Base-by-base conservation (phyloP, 2,797 vertebrate species). In the Miichthys miiuy region DNA sequence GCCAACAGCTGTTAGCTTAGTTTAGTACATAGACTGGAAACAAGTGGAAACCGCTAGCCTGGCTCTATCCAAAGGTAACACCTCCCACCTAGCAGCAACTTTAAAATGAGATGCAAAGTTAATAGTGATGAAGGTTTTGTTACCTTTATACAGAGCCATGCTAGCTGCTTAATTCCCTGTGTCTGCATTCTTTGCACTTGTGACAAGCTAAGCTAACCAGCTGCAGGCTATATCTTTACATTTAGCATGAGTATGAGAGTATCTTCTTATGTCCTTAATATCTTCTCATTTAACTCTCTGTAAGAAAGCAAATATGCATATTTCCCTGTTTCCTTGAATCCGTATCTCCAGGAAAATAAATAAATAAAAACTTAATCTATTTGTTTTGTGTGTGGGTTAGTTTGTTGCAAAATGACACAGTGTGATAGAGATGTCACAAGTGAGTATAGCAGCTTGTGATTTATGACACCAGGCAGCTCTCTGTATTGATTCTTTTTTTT, bases 401-500 rank as follows among this genome's bases (percentile, higher is more conserved):
- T 74, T 6, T 4, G 12, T 54, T 25, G 17, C 16, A 65, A 25
- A 57, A 46, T 46, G 38, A 46, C 71, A 61, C 12, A 18, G 21
- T 70, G 38, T n/a, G n/a, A 72, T 12, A 46, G 8, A 65, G 34
- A 23, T 14, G 42, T 73, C 50, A 52, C 41, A 56, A 38, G 27
- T 50, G 51, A 70, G 44, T 13, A 38, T 27, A 21, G n/a, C 55
- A 60, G 56, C 44, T 58, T 44, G 14, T 63, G 58, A 64, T 46
- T 54, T 47, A 54, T 65, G 54, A 75, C 64, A 47, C 16, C 12
- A 46, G 38, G 20, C 20, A 54, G 27, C 41, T 41, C 27, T 61
- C 3, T 11, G 17, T 52, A 12, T 46, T 46, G 51, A 57, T 44
- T 1, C 0, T 1, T 25, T 30, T 27, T 46, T 44, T 63, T 46